These are phyloP conservation scores for Drosophila anceps DNA, from an alignment of 2,888 invertebrate species.

Conservation along the genomic window DNA sequence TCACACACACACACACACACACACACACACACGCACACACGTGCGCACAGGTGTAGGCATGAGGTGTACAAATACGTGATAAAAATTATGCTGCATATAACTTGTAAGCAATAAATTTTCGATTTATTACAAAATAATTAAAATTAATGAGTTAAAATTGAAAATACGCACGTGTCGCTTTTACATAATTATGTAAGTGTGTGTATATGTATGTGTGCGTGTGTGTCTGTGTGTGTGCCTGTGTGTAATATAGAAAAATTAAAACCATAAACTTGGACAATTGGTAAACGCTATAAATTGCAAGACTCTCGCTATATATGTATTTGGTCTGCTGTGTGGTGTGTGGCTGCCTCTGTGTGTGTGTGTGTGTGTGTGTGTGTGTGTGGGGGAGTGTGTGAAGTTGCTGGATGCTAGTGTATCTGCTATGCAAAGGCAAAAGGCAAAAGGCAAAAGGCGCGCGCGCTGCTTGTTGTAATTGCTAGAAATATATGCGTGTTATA, in stretches of 20 bases:
- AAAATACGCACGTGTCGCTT: slow-evolving; percentile 73
- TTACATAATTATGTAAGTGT: slow-evolving; percentile 21
- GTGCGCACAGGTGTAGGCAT: not conserved
- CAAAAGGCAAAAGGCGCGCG: slow-evolving; percentile 29
- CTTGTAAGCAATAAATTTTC: slow-evolving; percentile 79
- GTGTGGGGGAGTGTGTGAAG: not conserved
- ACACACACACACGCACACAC: not conserved
- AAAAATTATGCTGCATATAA: slow-evolving; percentile 73
- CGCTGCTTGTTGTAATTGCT: slow-evolving; percentile 44
- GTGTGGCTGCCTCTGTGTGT: not conserved
- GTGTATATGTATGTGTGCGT: slow-evolving; percentile 11
- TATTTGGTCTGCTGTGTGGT: slow-evolving; percentile 7
- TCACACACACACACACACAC: too few species aligned
- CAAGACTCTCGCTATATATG: slow-evolving; percentile 15
- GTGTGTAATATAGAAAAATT: slow-evolving; percentile 53
- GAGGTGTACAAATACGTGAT: slow-evolving; percentile 61
- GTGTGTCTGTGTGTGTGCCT: slow-evolving; percentile 7
- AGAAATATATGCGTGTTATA: slow-evolving; percentile 52
- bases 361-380: slow-evolving; percentile 1
- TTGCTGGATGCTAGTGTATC: not conserved
- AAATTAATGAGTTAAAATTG: slow-evolving; percentile 80
- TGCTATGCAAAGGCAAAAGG: slow-evolving; percentile 49
- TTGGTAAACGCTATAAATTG: slow-evolving; percentile 59
- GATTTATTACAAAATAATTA: slow-evolving; percentile 81
- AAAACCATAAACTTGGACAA: slow-evolving; percentile 71